Evolutionary conservation across 2,888 invertebrate species (phyloP), one percentile per base, ranked within the genome.

Genomic region (Cephus rjabovi): DNA sequence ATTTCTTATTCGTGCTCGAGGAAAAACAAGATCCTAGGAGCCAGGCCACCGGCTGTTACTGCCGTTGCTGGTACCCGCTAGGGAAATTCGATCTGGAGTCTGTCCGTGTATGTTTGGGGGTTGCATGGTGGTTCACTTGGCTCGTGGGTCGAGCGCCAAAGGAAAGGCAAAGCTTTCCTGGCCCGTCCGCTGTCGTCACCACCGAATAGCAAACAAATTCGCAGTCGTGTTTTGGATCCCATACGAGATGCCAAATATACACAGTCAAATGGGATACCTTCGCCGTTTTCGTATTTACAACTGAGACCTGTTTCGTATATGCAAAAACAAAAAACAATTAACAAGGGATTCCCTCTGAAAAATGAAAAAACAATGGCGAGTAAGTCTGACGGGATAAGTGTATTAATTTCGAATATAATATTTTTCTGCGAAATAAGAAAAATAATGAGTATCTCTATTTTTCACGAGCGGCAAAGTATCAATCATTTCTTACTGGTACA

Each of bases 51-150:
- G 74, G 30, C 31, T 34, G 74, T 31, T 71, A 31, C 71, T 23
- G 0, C 71, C 30, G 34, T 30, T 71, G 31, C 71, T 71, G 71
- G 30, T 84, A 87, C 86, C 84, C 89, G 87, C 88, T 87, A 86
- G 89, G 89, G 89, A 89, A 89, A 89, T 89, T 88, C 87, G 87
- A 89, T 89, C 87, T 86, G 85, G 88, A 85, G 84, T 86, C 86
- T 86, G 86, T 86, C 85, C 87, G 89, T 88, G 88, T 89, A 89
- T 89, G 87, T 89, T 89, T 89, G 89, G 88, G 79, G 79, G 76
- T 83, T 79, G 80, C 80, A 15, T 23, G 79, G 79, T 80, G 82
- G 79, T 81, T 82, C 79, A 77, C 23, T 23, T 56, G 56, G 56
- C 56, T 56, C 23, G 75, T 40, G 77, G 75, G n/a, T 74, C 75